Conservation (phyloP, 2,888 invertebrate species). For the Lithosia quadra region DNA sequence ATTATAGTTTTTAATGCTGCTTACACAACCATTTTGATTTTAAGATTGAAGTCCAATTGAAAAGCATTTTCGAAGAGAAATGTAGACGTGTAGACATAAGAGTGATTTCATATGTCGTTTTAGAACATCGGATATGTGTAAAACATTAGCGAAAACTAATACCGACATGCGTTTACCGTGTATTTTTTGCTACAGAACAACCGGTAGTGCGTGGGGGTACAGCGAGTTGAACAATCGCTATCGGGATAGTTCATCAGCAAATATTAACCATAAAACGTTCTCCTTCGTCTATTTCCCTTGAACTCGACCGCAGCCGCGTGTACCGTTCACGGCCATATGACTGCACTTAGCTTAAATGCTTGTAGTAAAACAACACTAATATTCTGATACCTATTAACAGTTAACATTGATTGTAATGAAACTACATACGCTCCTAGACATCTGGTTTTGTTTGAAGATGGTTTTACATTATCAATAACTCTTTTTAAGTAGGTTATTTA, state of each 20-base stretch:
- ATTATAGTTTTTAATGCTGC: conserved; percentile 46
- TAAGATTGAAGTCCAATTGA: conserved; percentile 39
- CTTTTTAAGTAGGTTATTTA: conserved; percentile 9
- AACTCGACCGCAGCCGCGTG: conserved; percentile 58
- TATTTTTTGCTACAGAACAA: conserved; percentile 20
- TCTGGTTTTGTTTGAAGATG: conserved; percentile 5
- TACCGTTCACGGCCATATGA: conserved; percentile 52
- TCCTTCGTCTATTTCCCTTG: conserved; percentile 57
- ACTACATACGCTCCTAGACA: conserved; percentile 5
- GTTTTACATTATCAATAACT: conserved; percentile 1
- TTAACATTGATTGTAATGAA: conserved; percentile 11
- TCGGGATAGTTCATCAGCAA: conserved; percentile 41
- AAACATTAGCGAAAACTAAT: conserved; percentile 49
- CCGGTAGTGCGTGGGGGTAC: conserved; percentile 29
- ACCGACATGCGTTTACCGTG: conserved; percentile 35
- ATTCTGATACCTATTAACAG: conserved; percentile 31
- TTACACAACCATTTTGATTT: conserved; percentile 28
- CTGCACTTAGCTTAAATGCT: conserved; percentile 32
- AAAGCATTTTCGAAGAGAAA: conserved; percentile 21
- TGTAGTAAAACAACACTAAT: conserved; percentile 39
- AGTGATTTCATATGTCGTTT: conserved; percentile 27
- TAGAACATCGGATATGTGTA: conserved; percentile 41
- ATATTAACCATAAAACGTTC: conserved; percentile 45
- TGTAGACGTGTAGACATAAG: conserved; percentile 25
- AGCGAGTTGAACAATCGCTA: conserved; percentile 25